Conservation (phyloP, 2,888 invertebrate species). For the Drosophila antonietae region DNA sequence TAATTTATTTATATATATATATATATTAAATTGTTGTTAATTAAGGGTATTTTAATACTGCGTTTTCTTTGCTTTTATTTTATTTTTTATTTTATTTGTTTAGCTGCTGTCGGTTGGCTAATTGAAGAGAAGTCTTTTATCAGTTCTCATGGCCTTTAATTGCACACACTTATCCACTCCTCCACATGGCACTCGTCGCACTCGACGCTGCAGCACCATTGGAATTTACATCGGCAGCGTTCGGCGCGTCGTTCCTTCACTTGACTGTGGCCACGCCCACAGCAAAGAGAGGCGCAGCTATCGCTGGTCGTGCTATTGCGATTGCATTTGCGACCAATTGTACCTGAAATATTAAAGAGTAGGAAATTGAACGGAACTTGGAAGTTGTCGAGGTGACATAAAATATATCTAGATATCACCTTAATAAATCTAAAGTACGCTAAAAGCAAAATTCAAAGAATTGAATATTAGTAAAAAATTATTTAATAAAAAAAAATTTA, state of each 20-base stretch:
- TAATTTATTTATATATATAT: neutral
- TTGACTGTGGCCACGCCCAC: constrained; percentile 94
- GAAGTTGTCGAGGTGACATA: neutral
- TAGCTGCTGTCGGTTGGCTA: constrained; percentile 27
- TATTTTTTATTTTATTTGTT: neutral
- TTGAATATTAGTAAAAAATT: neutral
- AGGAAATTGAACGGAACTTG: neutral
- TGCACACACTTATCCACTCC: constrained; percentile 96
- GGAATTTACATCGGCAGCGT: constrained; percentile 95
- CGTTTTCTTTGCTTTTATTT: neutral
- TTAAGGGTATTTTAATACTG: constrained; percentile 39
- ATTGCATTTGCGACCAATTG: constrained; percentile 92
- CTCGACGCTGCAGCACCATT: constrained; percentile 97
- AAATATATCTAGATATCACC: neutral
- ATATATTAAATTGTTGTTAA: constrained; percentile 5
- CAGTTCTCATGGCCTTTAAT: constrained; percentile 85
- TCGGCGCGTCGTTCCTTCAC: constrained; percentile 91
- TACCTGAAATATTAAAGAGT: constrained; percentile 85
- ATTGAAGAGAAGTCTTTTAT: constrained; percentile 48
- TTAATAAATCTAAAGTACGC: too few relatives aligned
- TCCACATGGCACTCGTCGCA: constrained; percentile 94
- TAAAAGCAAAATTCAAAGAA: too few relatives aligned
- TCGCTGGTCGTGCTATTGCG: constrained; percentile 89
- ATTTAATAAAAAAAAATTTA: too few relatives aligned
- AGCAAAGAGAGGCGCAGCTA: constrained; percentile 94